phyloP scores from a whole-genome alignment of 2,797 vertebrate genomes.

The Trachops cirrhosus region DNA sequence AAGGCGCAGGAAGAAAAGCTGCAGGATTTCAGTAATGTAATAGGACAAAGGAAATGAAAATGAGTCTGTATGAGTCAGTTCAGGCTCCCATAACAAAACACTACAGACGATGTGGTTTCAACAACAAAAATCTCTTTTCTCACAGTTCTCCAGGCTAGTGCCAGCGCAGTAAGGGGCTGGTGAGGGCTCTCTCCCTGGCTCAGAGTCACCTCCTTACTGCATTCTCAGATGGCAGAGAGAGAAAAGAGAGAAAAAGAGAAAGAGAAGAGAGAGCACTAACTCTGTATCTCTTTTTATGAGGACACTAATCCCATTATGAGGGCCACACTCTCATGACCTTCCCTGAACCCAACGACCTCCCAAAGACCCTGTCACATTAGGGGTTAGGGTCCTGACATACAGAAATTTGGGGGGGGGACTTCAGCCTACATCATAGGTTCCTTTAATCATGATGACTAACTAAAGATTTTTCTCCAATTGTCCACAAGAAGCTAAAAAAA shows the following conservation, averaged over 20 bases:
- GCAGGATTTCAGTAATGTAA: neutral
- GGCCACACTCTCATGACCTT: neutral
- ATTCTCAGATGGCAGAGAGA: neutral
- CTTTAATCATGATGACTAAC: neutral
- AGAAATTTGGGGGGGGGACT: neutral
- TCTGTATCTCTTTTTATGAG: neutral
- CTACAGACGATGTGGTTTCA: neutral
- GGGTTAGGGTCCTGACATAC: neutral
- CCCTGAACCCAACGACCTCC: neutral
- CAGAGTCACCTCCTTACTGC: neutral
- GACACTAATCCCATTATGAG: neutral
- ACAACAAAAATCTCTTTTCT: neutral
- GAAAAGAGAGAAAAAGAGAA: neutral
- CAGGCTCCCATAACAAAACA: neutral
- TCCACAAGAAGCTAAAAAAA: neutral
- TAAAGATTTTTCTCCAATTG: neutral
- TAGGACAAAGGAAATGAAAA: slow-evolving; percentile 2
- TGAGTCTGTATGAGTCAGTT: neutral
- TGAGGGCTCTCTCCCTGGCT: neutral
- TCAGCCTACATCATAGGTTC: neutral
- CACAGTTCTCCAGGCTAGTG: neutral
- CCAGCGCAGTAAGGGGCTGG: neutral
- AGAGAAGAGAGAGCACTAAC: neutral
- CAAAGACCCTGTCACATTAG: neutral
- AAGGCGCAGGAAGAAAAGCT: neutral